Conservation (phyloP, 2,888 invertebrate species). For the Elegia similella region DNA sequence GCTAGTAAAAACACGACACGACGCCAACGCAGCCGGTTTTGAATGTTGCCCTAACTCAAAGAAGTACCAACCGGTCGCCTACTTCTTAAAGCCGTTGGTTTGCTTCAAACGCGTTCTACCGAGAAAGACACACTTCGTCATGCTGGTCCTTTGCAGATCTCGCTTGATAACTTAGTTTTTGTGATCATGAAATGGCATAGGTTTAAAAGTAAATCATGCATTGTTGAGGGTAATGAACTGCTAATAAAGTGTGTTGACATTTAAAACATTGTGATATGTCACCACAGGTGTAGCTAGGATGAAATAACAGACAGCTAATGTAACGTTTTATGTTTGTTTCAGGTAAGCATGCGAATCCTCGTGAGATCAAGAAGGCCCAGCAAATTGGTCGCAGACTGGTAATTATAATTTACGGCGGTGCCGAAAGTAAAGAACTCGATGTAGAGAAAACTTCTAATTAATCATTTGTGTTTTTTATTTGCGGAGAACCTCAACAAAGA, state of each 20-base stretch:
- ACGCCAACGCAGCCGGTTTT: slow-evolving; percentile 60
- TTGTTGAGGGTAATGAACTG: slow-evolving; percentile 20
- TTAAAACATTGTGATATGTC: slow-evolving; percentile 8
- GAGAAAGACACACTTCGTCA: slow-evolving; percentile 58
- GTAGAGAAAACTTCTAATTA: slow-evolving; percentile 10
- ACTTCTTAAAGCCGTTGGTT: slow-evolving; percentile 54
- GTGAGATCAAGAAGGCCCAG: neutral
- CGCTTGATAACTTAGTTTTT: slow-evolving; percentile 50
- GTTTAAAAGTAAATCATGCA: slow-evolving; percentile 23
- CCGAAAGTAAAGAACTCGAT: slow-evolving; percentile 6
- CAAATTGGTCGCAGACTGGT: neutral
- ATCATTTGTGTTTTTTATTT: slow-evolving; percentile 39
- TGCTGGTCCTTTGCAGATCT: slow-evolving; percentile 56
- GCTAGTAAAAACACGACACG: slow-evolving; percentile 75
- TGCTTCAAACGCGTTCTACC: slow-evolving; percentile 61
- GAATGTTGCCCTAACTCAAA: slow-evolving; percentile 57
- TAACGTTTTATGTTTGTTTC: slow-evolving; percentile 22
- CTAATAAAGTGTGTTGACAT: slow-evolving; percentile 14
- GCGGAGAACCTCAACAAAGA: slow-evolving; percentile 54
- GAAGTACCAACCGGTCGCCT: slow-evolving; percentile 49
- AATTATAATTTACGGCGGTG: slow-evolving; percentile 6
- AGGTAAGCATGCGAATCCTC: slow-evolving; percentile 23
- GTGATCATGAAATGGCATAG: slow-evolving; percentile 39
- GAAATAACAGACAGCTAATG: slow-evolving; percentile 10
- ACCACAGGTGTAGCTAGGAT: slow-evolving; percentile 6